phyloP scores from a whole-genome alignment of 2,113 vertebrate species.

The Beaufortia kweichowensis region DNA sequence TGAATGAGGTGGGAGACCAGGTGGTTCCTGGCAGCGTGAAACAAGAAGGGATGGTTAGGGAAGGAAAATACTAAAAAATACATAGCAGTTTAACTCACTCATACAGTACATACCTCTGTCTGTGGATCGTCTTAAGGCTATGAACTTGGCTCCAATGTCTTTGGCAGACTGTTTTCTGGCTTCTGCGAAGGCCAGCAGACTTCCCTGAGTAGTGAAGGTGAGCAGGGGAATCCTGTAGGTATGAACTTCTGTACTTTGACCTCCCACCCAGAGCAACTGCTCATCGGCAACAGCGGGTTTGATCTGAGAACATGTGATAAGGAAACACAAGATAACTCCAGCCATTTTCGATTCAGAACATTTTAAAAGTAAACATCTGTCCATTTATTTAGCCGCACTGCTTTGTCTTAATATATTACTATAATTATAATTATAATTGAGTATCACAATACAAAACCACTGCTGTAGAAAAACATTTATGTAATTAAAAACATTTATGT shows the following conservation, averaged over 20 bases:
- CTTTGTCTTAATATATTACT: too few species aligned
- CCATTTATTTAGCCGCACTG: too few species aligned
- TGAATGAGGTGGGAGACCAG: conserved; percentile 82
- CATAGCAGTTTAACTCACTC: neutral
- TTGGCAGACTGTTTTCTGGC: conserved; percentile 71
- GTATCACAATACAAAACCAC: too few species aligned
- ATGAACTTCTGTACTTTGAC: conserved; percentile 71
- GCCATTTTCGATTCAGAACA: too few species aligned
- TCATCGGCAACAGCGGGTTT: conserved; percentile 79
- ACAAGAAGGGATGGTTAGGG: neutral
- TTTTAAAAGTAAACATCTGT: too few species aligned
- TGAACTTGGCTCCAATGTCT: conserved; percentile 81
- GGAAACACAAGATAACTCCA: neutral
- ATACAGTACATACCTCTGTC: conserved; percentile 79
- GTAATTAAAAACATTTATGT: too few species aligned
- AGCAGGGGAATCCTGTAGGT: conserved; percentile 82
- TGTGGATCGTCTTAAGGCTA: conserved; percentile 79
- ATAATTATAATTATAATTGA: too few species aligned
- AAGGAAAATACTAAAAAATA: neutral
- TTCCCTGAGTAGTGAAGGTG: conserved; percentile 76
- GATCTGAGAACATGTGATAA: conserved; percentile 64
- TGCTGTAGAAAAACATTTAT: too few species aligned
- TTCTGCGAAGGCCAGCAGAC: conserved; percentile 82
- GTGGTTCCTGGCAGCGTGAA: conserved; percentile 73
- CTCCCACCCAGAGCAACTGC: conserved; percentile 84